Evolutionary conservation across 2,113 vertebrate genomes (phyloP).

Genomic region (Pedetes capensis): DNA sequence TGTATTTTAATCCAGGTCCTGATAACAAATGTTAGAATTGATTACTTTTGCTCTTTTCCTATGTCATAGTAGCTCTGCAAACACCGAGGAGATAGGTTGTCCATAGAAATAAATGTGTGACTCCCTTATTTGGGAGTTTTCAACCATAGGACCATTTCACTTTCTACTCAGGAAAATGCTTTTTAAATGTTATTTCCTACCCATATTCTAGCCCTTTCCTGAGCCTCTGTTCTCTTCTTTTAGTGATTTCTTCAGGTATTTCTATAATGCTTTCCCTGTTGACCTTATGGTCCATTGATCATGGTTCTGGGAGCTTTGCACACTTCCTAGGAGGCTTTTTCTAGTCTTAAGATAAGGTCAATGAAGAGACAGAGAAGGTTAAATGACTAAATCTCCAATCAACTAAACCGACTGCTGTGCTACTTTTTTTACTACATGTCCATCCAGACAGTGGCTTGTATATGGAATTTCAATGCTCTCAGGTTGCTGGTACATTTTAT

Average conservation of each 20-base stretch:
- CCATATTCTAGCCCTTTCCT: not conserved
- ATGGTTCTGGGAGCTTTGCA: not conserved
- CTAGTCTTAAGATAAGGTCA: conserved; percentile 9
- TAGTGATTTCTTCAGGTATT: not conserved
- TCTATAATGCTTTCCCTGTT: not conserved
- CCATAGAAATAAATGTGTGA: conserved; percentile 30
- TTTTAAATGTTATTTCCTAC: not conserved
- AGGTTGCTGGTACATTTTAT: not conserved
- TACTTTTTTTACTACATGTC: not conserved
- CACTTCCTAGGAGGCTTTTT: not conserved
- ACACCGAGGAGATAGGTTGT: not conserved
- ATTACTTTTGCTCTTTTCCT: not conserved
- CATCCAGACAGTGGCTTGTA: not conserved
- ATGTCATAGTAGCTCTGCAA: not conserved
- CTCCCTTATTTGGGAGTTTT: conserved; percentile 25
- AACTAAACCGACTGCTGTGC: not conserved
- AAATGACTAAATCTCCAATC: conserved; percentile 12
- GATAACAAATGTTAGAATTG: not conserved
- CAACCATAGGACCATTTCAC: not conserved
- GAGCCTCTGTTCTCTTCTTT: not conserved
- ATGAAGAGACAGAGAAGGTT: conserved; percentile 25
- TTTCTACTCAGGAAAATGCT: not conserved
- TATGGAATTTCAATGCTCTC: not conserved
- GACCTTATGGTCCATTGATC: not conserved
- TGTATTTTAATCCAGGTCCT: not conserved